A percentile compares a stretch with the other conserved stretches of the same genome.
Evolutionary conservation across 2,797 vertebrate genomes (phyloP).

Genomic region (Mus caroli): DNA sequence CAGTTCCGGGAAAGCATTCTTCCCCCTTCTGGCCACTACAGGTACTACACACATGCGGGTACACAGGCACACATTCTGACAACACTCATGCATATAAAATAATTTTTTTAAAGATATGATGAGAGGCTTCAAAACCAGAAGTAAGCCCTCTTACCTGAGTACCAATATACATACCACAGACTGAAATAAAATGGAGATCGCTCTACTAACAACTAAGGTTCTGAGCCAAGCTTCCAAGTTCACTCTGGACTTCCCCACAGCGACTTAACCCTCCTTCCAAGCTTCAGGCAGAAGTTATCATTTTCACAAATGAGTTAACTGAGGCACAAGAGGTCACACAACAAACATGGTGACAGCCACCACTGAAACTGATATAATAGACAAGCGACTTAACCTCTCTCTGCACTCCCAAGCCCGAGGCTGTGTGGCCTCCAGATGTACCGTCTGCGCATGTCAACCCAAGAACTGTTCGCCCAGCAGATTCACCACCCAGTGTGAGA

Average conservation of each 20-base stretch:
- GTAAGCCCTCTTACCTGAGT: background rate
- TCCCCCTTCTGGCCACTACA: background rate
- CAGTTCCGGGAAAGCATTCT: background rate
- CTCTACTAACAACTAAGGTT: background rate
- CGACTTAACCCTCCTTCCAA: background rate
- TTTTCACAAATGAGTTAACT: background rate
- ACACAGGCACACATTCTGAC: background rate
- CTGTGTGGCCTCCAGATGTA: background rate
- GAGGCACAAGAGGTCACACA: background rate
- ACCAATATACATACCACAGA: background rate
- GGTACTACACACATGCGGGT: background rate
- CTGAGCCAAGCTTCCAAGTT: background rate
- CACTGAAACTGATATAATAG: fast-evolving
- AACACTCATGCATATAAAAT: background rate
- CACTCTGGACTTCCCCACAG: background rate
- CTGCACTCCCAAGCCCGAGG: fast-evolving
- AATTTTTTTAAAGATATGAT: background rate
- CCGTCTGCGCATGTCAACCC: fast-evolving
- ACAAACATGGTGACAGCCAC: background rate
- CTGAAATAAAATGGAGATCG: background rate
- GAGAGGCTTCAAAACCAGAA: background rate
- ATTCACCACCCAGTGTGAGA: background rate
- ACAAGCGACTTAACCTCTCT: background rate
- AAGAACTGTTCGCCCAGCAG: background rate
- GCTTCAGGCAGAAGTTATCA: background rate